Evolutionary conservation across 2,888 invertebrate species (phyloP).

Genomic region (Lepidocyrtinus sp.): DNA sequence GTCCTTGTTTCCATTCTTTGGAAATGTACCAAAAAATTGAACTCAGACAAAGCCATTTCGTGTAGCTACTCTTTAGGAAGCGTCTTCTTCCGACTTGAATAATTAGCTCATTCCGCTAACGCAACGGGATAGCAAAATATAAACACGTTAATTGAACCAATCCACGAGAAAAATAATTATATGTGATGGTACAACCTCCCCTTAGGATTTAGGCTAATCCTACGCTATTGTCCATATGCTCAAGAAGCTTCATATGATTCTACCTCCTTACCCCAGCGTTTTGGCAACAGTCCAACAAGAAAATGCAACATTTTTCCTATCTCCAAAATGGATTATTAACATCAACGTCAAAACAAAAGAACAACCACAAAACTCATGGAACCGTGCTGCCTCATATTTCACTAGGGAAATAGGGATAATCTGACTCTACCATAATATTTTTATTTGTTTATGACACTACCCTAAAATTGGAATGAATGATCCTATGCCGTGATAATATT

Average conservation of each 20-base stretch:
- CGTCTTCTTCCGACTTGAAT: background rate
- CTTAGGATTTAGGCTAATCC: conserved; percentile 10
- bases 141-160: conserved; percentile 7
- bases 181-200: background rate
- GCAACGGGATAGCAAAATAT: background rate
- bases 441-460: too few species aligned
- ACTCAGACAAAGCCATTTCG: background rate
- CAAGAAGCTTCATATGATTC: background rate
- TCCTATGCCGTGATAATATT: too few species aligned
- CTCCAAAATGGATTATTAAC: conserved; percentile 7
- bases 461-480: too few species aligned
- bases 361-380: background rate
- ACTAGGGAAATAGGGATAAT: too few species aligned
- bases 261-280: background rate
- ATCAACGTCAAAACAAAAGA: conserved; percentile 9
- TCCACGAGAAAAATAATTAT: background rate
- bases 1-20: conserved; percentile 15
- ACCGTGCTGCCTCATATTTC: background rate
- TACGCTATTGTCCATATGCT: conserved; percentile 12
- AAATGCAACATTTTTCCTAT: background rate
- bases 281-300: background rate
- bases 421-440: too few species aligned
- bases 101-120: background rate
- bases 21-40: conserved; percentile 15
- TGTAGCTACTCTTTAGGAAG: background rate